Evolutionary conservation across 2,797 vertebrate genomes (phyloP), one percentile per base, ranked within the genome.

Genomic region (Erpetoichthys calabaricus): DNA sequence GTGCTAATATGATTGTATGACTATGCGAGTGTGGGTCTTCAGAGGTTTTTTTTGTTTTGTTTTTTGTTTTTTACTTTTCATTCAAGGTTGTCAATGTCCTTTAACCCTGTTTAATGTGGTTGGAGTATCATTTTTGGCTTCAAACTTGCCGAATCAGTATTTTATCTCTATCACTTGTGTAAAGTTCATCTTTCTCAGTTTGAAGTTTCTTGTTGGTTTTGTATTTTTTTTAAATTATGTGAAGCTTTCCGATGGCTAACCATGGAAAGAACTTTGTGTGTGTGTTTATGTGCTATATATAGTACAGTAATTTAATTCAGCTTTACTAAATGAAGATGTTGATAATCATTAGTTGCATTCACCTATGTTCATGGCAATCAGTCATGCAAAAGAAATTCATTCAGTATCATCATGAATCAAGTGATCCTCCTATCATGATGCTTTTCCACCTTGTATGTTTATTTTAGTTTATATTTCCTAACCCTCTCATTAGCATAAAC

Each of bases 1-100:
- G 82, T 68, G 82, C 82, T 78, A 86, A 88, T 80, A 91, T 97
- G 91, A 97, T 93, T 97, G 92, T 96, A 91, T 82, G 81, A 85
- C 73, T 68, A 70, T 75, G 72, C 63, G 67, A 77, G 75, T 73
- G 80, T 67, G 70, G 80, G 80, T 78, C 80, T 75, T 76, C 73
- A 79, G 77, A 78, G 72, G 25, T 25, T 25, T 25, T 25, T 25
- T 25, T 25, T 25, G 25, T 25, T 25, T 25, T 25, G 25, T 25
- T 25, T 25, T 25, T 25, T 25, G n/a, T 65, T 74, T 81, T 80
- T 74, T 72, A 73, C 66, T 65, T 64, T 64, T 63, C 56, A 64
- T 65, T 69, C 69, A 56, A 54, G 55, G 43, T 45, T 57, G 66
- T 62, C 64, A 65, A 25, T 25, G 25, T 25, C 25, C 25, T 25